A percentile compares a stretch with the other conserved stretches of the same genome.
Conservation (phyloP, 2,888 invertebrate genomes). For the Erpobdella octoculata region DNA sequence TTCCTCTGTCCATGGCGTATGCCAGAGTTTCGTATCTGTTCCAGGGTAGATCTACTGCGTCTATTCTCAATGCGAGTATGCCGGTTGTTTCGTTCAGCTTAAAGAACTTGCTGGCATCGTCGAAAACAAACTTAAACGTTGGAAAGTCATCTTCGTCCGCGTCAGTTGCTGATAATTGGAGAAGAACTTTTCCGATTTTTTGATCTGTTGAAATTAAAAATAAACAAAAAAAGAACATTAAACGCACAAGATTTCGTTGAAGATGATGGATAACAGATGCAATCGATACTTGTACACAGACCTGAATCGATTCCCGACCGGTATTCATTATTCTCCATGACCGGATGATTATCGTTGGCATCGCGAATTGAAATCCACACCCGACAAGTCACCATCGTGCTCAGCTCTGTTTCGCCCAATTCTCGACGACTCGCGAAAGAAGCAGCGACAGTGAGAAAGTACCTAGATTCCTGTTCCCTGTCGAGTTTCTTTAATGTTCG, state of each 20-base stretch:
- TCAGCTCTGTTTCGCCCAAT: slow-evolving; percentile 49
- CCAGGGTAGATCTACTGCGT: background rate
- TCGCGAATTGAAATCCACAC: slow-evolving; percentile 32
- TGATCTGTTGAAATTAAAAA: background rate
- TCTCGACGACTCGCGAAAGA: slow-evolving; percentile 27
- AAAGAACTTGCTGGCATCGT: background rate
- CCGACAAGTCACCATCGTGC: slow-evolving; percentile 62
- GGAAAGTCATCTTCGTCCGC: background rate
- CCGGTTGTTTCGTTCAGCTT: slow-evolving; percentile 1
- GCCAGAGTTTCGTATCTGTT: background rate
- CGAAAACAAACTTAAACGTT: background rate
- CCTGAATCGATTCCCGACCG: background rate
- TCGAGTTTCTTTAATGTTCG: slow-evolving; percentile 62
- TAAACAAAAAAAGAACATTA: background rate
- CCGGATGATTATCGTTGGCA: slow-evolving; percentile 35
- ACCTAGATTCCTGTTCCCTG: slow-evolving; percentile 65
- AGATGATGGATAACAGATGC: too few species aligned
- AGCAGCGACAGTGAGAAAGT: slow-evolving; percentile 62
- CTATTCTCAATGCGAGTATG: background rate
- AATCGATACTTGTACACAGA: background rate
- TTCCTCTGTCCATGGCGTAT: background rate
- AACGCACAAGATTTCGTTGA: too few species aligned
- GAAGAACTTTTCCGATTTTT: background rate
- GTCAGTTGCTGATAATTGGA: background rate
- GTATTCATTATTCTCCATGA: slow-evolving; percentile 31